Evolutionary conservation across 2,113 vertebrate genomes (phyloP).

Genomic region (Glaucomys volans): DNA sequence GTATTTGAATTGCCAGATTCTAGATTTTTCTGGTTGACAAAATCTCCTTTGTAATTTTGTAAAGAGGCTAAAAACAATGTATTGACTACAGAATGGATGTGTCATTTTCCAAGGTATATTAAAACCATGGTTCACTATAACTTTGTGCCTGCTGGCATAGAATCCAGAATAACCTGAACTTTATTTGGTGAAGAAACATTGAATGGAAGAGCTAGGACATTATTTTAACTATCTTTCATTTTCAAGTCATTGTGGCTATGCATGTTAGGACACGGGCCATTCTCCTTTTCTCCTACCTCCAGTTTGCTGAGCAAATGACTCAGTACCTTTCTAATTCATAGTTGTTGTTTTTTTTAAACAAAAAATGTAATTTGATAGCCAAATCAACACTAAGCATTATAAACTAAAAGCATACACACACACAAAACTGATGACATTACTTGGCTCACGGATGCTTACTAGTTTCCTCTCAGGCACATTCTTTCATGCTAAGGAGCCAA

Average conservation of each 20-base stretch:
- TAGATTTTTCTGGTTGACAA: constrained; percentile 37
- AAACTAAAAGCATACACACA: neutral
- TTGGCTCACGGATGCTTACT: neutral
- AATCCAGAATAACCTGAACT: neutral
- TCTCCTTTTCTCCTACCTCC: neutral
- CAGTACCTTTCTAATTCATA: neutral
- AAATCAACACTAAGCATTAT: neutral
- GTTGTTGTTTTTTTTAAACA: neutral
- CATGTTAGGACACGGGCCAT: neutral
- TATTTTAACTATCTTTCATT: neutral
- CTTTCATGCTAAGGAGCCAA: neutral
- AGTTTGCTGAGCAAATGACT: neutral
- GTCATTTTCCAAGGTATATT: constrained; percentile 2
- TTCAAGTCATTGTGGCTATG: neutral
- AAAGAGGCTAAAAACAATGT: constrained; percentile 2
- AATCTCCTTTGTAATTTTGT: constrained; percentile 34
- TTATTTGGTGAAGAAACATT: neutral
- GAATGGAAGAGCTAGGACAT: neutral
- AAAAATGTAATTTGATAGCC: neutral
- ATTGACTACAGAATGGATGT: neutral
- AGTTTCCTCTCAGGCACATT: neutral
- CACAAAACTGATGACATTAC: neutral
- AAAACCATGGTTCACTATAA: neutral
- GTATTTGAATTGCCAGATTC: constrained; percentile 32
- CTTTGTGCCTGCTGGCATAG: neutral